These are phyloP conservation scores for Aphelinus atriplicis DNA, from an alignment of 1,140 invertebrate genomes.

Conservation along the genomic window DNA sequence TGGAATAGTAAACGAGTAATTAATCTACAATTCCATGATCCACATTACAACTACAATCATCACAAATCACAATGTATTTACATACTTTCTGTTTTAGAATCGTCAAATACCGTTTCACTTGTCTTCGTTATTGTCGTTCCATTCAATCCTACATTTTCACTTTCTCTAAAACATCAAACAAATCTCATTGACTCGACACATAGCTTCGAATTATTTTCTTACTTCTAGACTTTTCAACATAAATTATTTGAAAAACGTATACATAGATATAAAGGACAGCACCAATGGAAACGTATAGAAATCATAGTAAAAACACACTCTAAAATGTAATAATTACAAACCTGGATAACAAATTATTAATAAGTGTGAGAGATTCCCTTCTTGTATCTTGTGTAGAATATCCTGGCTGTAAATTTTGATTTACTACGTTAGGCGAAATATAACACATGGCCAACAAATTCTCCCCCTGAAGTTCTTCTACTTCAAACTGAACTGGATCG, in stretches of 20 bases:
- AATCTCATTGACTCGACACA: background rate
- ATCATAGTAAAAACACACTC: too few species aligned
- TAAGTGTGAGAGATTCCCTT: background rate
- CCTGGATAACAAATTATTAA: constrained; percentile 17
- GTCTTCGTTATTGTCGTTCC: constrained; percentile 36
- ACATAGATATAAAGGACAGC: background rate
- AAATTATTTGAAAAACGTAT: too few species aligned
- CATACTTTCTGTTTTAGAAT: constrained; percentile 33
- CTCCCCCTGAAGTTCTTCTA: constrained; percentile 55
- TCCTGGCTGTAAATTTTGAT: background rate
- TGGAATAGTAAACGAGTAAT: constrained; percentile 20
- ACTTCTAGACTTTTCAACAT: too few species aligned
- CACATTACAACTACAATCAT: constrained; percentile 12
- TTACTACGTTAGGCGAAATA: background rate
- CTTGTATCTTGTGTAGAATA: background rate
- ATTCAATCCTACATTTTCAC: constrained; percentile 41
- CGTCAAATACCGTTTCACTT: constrained; percentile 15
- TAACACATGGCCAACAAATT: constrained; percentile 52
- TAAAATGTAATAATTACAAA: background rate
- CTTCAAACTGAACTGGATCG: constrained; percentile 52
- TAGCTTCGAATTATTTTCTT: too few species aligned
- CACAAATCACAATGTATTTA: constrained; percentile 18
- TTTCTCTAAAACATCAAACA: constrained; percentile 47
- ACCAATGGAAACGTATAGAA: background rate
- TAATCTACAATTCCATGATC: constrained; percentile 4